Base-by-base conservation (phyloP, 1,140 invertebrate species). In the Apis florea region DNA sequence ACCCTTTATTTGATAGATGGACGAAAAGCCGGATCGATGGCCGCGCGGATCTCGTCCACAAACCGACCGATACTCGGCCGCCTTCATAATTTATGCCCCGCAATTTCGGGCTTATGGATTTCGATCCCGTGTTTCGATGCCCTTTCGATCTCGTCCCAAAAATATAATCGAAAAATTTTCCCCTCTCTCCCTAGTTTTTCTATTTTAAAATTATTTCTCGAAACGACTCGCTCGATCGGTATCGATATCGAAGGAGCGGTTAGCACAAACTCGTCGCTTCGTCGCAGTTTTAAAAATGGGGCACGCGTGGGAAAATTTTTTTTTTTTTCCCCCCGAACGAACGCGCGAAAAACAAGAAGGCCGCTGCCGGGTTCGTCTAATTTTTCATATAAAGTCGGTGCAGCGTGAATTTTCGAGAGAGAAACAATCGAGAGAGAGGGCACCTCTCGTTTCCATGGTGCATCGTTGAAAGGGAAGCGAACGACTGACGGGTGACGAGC, bases 71-170 rank as follows among this genome's bases (percentile, higher is more conserved):
- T 17, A 64, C 9, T 5, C 26, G 51, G 12, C 8, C 21, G 12
- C 49, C 24, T 19, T 64, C n/a, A 73, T 73, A 53, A 73, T 79
- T 79, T 73, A 79, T 64, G 68, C 11, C 13, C 26, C 15, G 21
- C 31, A 64, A 63, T 79, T 73, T 63, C 56, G 56, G 56, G 8
- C 31, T 12, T 10, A 10, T 15, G 31, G 47, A 49, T 26, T 13
- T 21, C 13, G 67, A 59, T 49, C 51, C 19, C n/a, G n/a, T n/a
- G n/a, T n/a, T 6, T 40, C 31, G 31, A 40, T 3, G 4, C 31
- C 4, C 4, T 31, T 31, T 31, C 15, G 2, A 19, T 24, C 56
- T 8, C n/a, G 53, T 70, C n/a, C 0, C 31, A 40, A 61, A 78
- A 61, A 53, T 49, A n/a, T 17, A 58, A 9, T 24, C 12, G 10